These are phyloP conservation scores for Cygnus olor DNA, from an alignment of 2,797 vertebrate genomes.

Conservation along the genomic window DNA sequence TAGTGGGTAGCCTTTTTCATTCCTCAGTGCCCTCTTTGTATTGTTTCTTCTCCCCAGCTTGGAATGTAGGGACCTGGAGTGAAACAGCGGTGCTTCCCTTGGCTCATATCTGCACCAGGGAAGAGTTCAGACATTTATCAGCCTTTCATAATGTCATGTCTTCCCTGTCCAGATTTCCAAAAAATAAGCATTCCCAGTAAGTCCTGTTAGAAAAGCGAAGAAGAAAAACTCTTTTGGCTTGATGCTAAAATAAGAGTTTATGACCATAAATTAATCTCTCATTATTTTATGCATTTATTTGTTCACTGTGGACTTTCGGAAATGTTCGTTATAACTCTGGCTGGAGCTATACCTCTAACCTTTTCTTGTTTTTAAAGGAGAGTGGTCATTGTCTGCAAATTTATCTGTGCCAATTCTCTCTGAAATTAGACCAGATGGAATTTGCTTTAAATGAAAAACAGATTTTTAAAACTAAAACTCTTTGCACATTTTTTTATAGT, in stretches of 20 bases:
- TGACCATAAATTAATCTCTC: background rate
- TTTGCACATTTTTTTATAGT: background rate
- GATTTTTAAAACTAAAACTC: background rate
- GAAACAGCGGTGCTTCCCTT: background rate
- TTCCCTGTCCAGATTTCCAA: background rate
- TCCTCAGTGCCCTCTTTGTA: background rate
- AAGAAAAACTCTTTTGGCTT: conserved; percentile 5
- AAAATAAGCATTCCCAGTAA: background rate
- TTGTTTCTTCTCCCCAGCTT: background rate
- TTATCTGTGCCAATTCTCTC: background rate
- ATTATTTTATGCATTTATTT: background rate
- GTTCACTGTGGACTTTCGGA: background rate
- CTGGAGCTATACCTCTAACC: background rate
- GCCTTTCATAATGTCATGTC: background rate
- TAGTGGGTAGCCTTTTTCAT: background rate
- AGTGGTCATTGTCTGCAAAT: background rate
- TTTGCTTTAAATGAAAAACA: background rate
- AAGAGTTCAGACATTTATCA: background rate
- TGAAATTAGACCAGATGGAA: background rate
- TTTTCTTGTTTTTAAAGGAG: background rate
- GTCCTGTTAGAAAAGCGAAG: background rate
- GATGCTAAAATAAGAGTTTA: background rate
- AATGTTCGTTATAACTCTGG: background rate
- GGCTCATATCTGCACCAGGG: background rate
- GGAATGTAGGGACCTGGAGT: background rate